Evolutionary conservation across 37 sponge, comb jelly and placozoan species (phyloP), one percentile per base, ranked within the genome.

Genomic region (Oscarella lobularis): DNA sequence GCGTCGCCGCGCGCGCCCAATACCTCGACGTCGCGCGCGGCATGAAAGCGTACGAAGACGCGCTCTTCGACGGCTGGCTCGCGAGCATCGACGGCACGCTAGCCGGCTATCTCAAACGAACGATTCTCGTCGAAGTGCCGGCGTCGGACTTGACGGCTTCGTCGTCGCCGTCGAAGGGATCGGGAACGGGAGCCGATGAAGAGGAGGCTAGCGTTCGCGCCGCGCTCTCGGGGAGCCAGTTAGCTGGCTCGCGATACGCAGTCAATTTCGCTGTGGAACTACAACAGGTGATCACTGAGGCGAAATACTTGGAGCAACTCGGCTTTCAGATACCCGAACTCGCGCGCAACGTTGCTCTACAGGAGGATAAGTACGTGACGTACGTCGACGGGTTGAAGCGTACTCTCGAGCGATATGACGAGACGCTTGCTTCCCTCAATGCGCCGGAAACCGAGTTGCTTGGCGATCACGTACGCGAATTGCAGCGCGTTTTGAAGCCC

Each of bases 291-390:
- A 89, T 98, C 39, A 39, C 82, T 29, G 99, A 98, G 81, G 81
- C 99, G 4, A 90, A 88, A 72, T 88, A 91, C 75, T 80, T 98
- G 66, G 99, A 98, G 77, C 93, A 98, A 83, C 87, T 98, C 36
- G 90, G 92, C 20, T 95, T 81, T 75, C 38, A 73, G 79, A 77
- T 95, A 0, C 92, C 99, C 2, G 95, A 94, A 39, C 86, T 88
- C 1, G 95, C 99, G 34, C 78, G 90, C 36, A 98, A 89, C 70
- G 92, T 98, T 36, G 90, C 99, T 9, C 86, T 98, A 27, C 99
- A 68, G 29, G 71, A 68, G 29, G 29, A 4, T 5, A 4, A 14
- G 29, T 68, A n/a, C 71, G 31, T 68, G n/a, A 32, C 29, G n/a
- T 35, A 82, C 74, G 83, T 82, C 39, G 85, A 86, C 33, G 90